Base-by-base conservation (phyloP, 30 jellyfish, hydroid and myxozoan genomes). In the Mastigias papua region DNA sequence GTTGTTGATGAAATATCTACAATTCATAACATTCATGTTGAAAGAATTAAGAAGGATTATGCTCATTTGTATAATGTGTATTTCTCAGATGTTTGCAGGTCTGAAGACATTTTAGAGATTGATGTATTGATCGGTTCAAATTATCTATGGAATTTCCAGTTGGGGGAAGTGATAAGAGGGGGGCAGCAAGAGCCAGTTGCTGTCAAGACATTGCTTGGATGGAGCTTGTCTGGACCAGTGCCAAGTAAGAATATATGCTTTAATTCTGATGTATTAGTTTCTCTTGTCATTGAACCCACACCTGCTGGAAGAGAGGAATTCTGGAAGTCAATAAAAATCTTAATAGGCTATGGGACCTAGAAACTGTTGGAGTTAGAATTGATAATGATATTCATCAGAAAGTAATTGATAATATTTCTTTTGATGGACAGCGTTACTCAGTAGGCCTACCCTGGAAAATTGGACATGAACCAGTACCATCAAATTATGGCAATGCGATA, bases 141-240 rank as follows among this genome's bases (percentile, higher is more conserved):
- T 54, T 82, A 37, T 48, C 51, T 82, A 15, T 82, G 92, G 92
- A 13, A 26, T 15, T 82, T 82, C 48, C 84, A 42, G 26, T 62
- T 35, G 11, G 84, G 92, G 46, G 57, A 69, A 27, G 48, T 54
- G 7, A 66, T 82, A n/a, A n/a, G 92, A 82, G 84, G 92, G 77
- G 92, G 92, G 92, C 92, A 46, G 68, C 84, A 82, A 23, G 92
- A 84, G 22, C 93, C 86, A 57, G 80, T 84, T 7, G 87, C 93
- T 23, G 49, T 82, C 20, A 51, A 82, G 73, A 82, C 92, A 35
- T 29, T 48, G 68, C 92, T 81, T 82, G 92, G 92, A 0, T 82
- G 84, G 84, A 77, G 68, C 5, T 67, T 70, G 11, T 82, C 84
- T 23, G 92, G 69, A 68, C 79, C 80, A 77, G 76, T 77, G 28